These are phyloP conservation scores for Cromileptes altivelis DNA, from an alignment of 2,113 vertebrate genomes.

Conservation along the genomic window DNA sequence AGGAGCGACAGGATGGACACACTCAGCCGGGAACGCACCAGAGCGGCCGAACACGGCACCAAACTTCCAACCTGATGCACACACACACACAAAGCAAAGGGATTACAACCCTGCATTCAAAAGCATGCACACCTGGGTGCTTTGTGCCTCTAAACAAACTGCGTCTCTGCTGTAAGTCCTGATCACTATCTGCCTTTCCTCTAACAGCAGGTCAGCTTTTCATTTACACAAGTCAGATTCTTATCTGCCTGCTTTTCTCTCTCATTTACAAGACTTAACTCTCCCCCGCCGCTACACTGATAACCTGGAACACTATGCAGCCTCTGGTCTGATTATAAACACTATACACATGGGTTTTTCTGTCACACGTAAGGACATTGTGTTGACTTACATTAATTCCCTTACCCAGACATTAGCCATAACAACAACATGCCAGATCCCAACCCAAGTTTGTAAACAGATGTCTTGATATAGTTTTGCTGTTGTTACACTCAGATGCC, in stretches of 20 bases:
- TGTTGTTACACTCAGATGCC: too few relatives aligned
- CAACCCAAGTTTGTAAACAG: background rate
- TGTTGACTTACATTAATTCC: background rate
- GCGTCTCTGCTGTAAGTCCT: background rate
- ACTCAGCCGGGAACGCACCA: conserved; percentile 90
- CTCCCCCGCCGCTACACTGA: conserved; percentile 3
- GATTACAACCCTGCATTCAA: background rate
- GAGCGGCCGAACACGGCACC: conserved; percentile 91
- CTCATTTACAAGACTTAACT: conserved; percentile 22
- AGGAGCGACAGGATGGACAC: conserved; percentile 89
- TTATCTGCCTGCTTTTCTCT: conserved; percentile 37
- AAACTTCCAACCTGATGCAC: conserved; percentile 93
- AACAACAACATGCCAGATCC: background rate
- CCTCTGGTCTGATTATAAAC: conserved; percentile 10
- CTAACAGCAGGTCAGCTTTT: conserved; percentile 28
- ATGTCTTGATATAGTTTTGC: too few relatives aligned
- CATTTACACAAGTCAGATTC: conserved; percentile 30
- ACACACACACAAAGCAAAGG: conserved; percentile 11
- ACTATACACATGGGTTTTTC: background rate
- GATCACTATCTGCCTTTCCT: conserved; percentile 30
- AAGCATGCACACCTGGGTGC: background rate
- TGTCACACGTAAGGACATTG: background rate
- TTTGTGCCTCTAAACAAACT: background rate
- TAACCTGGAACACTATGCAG: conserved; percentile 14
- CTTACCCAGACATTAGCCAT: background rate